A percentile compares a stretch with the other conserved stretches of the same genome.
Conservation (phyloP, 2,113 vertebrate genomes). For the Falcunculus frontatus region DNA sequence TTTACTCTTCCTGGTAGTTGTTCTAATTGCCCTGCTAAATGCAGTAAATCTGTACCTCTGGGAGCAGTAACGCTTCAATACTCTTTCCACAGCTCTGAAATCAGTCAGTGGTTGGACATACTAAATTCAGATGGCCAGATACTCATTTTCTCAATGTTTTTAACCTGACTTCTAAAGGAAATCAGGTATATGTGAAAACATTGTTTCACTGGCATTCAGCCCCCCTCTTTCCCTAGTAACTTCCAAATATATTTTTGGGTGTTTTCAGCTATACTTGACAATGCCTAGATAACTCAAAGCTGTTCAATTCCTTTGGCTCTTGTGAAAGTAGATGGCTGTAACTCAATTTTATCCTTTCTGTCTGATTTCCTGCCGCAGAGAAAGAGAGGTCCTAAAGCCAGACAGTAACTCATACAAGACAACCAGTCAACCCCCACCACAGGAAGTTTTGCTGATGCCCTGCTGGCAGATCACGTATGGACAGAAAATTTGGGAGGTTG, state of each 20-base stretch:
- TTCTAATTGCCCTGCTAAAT: slow-evolving; percentile 13
- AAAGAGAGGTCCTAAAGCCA: neutral
- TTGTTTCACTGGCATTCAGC: neutral
- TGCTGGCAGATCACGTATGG: neutral
- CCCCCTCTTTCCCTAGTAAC: neutral
- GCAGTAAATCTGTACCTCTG: neutral
- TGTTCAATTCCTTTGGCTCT: neutral
- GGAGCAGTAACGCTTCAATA: neutral
- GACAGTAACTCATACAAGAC: neutral
- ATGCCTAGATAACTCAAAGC: neutral
- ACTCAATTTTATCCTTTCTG: neutral
- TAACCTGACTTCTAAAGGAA: neutral
- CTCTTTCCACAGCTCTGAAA: neutral
- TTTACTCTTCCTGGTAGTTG: slow-evolving; percentile 24
- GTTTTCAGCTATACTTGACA: neutral
- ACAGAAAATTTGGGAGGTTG: neutral
- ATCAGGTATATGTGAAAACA: neutral
- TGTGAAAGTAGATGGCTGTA: neutral
- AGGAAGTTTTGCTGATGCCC: neutral
- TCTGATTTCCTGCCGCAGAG: neutral
- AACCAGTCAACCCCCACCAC: neutral
- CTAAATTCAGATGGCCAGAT: neutral
- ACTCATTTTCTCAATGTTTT: neutral
- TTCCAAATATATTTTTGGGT: neutral
- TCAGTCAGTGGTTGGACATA: neutral